Evolutionary conservation across 2,888 invertebrate genomes (phyloP).

Genomic region (Coenonympha arcania): DNA sequence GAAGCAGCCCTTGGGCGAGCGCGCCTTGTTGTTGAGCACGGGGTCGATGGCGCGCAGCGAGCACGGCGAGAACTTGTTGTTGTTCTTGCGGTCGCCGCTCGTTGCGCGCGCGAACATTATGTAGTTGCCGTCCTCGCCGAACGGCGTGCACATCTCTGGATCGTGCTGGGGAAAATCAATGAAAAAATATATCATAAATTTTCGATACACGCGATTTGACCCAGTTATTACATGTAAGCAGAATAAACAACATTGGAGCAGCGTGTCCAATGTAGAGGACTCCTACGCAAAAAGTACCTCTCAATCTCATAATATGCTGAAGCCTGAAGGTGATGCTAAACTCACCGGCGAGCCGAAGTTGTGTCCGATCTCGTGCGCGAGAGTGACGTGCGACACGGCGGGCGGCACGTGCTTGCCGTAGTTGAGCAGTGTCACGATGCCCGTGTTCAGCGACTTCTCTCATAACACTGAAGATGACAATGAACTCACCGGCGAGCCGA

Average conservation of each 20-base stretch:
- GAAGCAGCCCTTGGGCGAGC: constrained; percentile 92
- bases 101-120: constrained; percentile 99
- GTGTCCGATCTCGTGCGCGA: too few species aligned
- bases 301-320: too few species aligned
- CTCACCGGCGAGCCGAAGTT: too few species aligned
- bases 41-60: constrained; percentile 93
- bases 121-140: constrained; percentile 97
- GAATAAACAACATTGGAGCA: too few species aligned
- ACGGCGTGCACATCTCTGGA: constrained; percentile 94
- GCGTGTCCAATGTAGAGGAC: too few species aligned
- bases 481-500: constrained; percentile 89
- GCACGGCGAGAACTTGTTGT: constrained; percentile 97
- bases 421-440: too few species aligned
- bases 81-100: constrained; percentile 97
- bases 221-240: too few species aligned
- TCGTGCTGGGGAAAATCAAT: constrained; percentile 84
- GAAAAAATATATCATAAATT: neutral
- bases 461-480: neutral
- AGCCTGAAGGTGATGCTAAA: too few species aligned
- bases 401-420: too few species aligned
- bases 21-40: constrained; percentile 92
- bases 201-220: too few species aligned
- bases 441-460: neutral
- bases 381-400: too few species aligned
- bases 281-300: too few species aligned